Conservation (phyloP, 2,888 invertebrate genomes). For the Hartigia nigra region DNA sequence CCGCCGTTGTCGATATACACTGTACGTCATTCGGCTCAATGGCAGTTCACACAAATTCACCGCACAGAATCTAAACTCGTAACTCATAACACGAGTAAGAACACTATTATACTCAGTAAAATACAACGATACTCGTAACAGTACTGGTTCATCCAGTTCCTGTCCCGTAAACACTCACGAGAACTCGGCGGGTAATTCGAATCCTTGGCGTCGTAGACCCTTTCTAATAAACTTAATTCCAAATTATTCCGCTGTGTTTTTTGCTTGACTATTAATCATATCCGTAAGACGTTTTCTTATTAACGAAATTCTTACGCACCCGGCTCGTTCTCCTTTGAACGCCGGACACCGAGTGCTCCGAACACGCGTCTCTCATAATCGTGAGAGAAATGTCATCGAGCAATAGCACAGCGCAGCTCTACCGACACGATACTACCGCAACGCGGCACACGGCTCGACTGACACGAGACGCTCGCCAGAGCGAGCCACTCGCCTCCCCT, state of each 20-base stretch:
- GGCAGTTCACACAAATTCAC: neutral
- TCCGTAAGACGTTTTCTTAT: neutral
- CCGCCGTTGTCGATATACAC: neutral
- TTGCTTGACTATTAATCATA: neutral
- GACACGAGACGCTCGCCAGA: conserved; percentile 50
- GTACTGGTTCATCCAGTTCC: neutral
- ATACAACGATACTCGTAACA: neutral
- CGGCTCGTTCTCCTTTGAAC: neutral
- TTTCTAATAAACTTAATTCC: neutral
- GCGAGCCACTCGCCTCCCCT: conserved; percentile 48
- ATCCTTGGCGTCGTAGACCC: neutral
- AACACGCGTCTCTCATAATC: conserved; percentile 6
- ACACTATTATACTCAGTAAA: neutral
- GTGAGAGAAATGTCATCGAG: conserved; percentile 14
- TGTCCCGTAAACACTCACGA: neutral
- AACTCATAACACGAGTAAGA: neutral
- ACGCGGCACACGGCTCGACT: conserved; percentile 62
- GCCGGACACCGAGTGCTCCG: neutral
- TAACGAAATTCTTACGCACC: neutral
- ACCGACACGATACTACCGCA: conserved; percentile 46
- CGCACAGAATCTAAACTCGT: neutral
- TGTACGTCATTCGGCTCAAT: neutral
- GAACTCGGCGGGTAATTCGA: neutral
- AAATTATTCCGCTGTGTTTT: neutral
- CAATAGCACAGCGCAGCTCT: conserved; percentile 20